Conservation (phyloP, 37 sponge, comb jelly and placozoan species). For the Corticium candelabrum region DNA sequence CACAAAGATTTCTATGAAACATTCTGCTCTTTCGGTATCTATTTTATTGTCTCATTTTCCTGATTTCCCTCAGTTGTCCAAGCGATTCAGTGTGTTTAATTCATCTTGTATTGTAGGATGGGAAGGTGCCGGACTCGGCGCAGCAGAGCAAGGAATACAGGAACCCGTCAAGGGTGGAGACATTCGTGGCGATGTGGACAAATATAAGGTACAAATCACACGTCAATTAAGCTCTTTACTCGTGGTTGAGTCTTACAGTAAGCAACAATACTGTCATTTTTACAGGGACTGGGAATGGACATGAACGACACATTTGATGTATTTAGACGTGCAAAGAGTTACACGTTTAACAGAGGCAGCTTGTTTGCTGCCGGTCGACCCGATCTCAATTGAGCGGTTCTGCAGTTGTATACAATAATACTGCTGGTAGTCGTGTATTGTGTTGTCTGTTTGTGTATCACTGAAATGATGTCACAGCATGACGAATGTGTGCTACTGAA, state of each 20-base stretch:
- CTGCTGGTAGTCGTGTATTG: too few relatives aligned
- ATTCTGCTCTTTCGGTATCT: too few relatives aligned
- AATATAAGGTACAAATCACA: constrained; percentile 55
- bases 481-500: too few relatives aligned
- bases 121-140: constrained; percentile 79
- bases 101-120: constrained; percentile 68
- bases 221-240: background rate
- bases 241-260: background rate
- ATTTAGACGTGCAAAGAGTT: constrained; percentile 77
- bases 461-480: too few relatives aligned
- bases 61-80: too few relatives aligned
- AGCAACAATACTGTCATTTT: background rate
- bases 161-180: constrained; percentile 79
- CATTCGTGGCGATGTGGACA: constrained; percentile 58
- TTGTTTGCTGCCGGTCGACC: background rate
- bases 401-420: too few relatives aligned
- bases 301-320: constrained; percentile 74
- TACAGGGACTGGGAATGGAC: constrained; percentile 56
- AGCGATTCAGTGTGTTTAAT: too few relatives aligned
- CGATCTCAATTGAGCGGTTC: background rate
- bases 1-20: too few relatives aligned
- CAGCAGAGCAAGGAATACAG: constrained; percentile 68
- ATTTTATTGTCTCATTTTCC: too few relatives aligned
- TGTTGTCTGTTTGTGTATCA: too few relatives aligned
- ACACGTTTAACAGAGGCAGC: constrained; percentile 61